phyloP scores from a whole-genome alignment of 2,888 invertebrate genomes.

The Ophonus ardosiacus region DNA sequence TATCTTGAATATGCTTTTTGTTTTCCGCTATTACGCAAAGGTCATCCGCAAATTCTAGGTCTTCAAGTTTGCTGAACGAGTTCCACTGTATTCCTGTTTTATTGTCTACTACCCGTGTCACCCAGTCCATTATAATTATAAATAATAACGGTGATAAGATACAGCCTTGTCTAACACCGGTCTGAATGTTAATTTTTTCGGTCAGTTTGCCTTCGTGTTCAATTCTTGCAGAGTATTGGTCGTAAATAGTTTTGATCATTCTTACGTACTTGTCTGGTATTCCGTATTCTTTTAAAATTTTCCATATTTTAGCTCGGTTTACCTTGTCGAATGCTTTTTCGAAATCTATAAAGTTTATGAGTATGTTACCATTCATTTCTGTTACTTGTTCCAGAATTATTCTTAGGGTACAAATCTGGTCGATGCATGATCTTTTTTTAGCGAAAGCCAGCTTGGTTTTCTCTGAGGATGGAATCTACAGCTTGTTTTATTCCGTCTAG shows the following conservation, averaged over 20 bases:
- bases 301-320: constrained; percentile 36
- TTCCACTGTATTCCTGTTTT: neutral
- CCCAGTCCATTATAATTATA: constrained; percentile 15
- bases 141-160: constrained; percentile 7
- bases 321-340: constrained; percentile 40
- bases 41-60: no score
- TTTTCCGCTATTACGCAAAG: no score
- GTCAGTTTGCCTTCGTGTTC: no score
- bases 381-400: constrained; percentile 18
- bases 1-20: no score
- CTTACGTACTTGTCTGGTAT: no score
- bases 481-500: neutral
- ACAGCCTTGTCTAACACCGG: no score
- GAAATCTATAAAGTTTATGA: constrained; percentile 39
- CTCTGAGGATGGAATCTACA: constrained; percentile 6
- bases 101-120: constrained; percentile 13
- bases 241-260: no score
- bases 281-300: constrained; percentile 8
- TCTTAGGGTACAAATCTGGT: constrained; percentile 30
- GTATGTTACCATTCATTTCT: neutral
- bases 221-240: no score
- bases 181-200: no score
- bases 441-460: constrained; percentile 36
- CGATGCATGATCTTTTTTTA: constrained; percentile 19
- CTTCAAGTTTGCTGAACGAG: no score